Evolutionary conservation across 1,140 invertebrate genomes (phyloP), one percentile per base, ranked within the genome.

Genomic region (Leptinotarsa defecta): DNA sequence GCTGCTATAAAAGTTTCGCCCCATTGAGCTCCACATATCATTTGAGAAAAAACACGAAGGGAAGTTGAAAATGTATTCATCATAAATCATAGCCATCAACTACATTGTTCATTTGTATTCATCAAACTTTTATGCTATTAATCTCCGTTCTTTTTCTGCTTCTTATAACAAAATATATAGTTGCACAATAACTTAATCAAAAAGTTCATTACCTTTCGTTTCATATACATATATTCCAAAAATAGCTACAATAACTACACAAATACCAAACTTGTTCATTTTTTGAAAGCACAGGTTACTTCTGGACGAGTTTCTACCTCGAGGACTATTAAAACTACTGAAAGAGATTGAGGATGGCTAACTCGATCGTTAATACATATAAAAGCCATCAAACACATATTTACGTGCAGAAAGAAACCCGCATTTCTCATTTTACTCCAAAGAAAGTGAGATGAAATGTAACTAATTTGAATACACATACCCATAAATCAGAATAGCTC

Each of bases 341-440:
- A 57, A 57, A 15, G 52, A n/a, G 52, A 57, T 57, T 57, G 52
- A 57, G 52, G 52, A 57, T 57, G 52, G 52, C 52, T 57, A 57
- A 57, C 52, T n/a, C 52, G 52, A 57, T 57, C 15, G n/a, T 17
- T 19, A 57, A 57, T 57, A 57, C 34, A 43, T 43, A 43, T 43
- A 43, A 2, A 57, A 57, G 52, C 52, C 52, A 57, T 57, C n/a
- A 57, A 57, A 57, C 15, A 57, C 15, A 57, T 19, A 57, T 57
- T 57, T 57, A 57, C 52, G 52, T 57, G 52, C 52, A 57, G 52
- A 57, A 57, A 57, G 52, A 57, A 57, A 17, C 52, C 52, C 52
- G 15, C 15, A 17, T 57, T 57, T 57, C 15, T 57, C 52, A 19
- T 57, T 57, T 43, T 43, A 43, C 34, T 43, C 34, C 34, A 43